Conservation (phyloP, 2,113 vertebrate genomes). For the Gopherus evgoodei region DNA sequence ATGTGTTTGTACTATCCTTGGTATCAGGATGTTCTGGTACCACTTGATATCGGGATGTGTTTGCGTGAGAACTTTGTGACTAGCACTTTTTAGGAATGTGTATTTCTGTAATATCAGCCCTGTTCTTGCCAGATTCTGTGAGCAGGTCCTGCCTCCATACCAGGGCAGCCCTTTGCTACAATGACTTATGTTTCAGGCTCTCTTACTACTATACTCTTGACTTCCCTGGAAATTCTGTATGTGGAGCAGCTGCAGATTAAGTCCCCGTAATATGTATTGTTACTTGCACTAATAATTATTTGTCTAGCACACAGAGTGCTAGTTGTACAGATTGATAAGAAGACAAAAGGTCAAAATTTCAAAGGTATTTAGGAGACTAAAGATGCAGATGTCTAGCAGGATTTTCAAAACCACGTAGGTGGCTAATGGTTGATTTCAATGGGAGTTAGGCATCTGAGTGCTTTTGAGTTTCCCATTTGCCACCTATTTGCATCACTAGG, state of each 20-base stretch:
- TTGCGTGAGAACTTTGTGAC: no score
- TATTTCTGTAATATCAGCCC: no score
- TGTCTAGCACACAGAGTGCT: background rate
- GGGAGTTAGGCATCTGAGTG: background rate
- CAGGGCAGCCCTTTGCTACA: no score
- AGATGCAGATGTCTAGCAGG: background rate
- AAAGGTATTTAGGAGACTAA: background rate
- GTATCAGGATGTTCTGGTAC: no score
- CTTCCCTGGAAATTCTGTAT: slow-evolving; percentile 18
- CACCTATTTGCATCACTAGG: background rate
- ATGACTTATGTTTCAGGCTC: no score
- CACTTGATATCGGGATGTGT: no score
- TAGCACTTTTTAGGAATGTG: no score
- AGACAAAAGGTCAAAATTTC: no score
- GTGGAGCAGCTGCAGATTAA: background rate
- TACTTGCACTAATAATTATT: background rate
- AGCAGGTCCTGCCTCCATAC: no score
- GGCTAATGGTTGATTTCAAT: background rate
- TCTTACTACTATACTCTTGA: background rate
- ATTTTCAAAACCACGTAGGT: no score
- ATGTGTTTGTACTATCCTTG: no score
- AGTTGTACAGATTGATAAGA: no score
- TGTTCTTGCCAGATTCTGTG: background rate
- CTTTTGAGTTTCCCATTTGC: background rate
- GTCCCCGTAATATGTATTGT: background rate